Percentiles rank a stretch among this genome's conserved stretches.
Conservation (phyloP, 1,140 invertebrate genomes). For the Solen grandis region DNA sequence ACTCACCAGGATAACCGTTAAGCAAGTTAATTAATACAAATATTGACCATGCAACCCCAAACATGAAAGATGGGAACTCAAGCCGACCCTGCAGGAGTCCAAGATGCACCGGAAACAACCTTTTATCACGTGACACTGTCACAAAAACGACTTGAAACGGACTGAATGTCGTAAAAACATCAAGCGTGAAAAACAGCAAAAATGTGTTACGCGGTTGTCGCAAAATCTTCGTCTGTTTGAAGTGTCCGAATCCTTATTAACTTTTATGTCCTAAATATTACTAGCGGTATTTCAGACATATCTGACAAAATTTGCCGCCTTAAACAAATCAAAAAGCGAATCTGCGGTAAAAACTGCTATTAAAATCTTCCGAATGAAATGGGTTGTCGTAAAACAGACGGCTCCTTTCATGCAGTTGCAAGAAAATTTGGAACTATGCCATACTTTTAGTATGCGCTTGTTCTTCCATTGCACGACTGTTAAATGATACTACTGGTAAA, state of each 20-base stretch:
- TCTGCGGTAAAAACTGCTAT: background rate
- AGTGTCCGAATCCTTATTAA: slow-evolving; percentile 19
- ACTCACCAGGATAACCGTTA: too few relatives aligned
- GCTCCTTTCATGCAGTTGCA: too few relatives aligned
- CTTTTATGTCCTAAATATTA: slow-evolving; percentile 24
- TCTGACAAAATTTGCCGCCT: background rate
- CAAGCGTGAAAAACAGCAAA: slow-evolving; percentile 8
- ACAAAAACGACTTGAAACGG: slow-evolving; percentile 30
- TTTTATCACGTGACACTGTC: background rate
- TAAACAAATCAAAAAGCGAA: background rate
- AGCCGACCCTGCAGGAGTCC: slow-evolving; percentile 1
- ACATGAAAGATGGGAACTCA: slow-evolving; percentile 14
- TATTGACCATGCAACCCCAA: background rate
- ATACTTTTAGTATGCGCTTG: too few relatives aligned
- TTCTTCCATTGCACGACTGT: background rate
- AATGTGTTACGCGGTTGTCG: slow-evolving; percentile 11
- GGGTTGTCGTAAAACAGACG: background rate
- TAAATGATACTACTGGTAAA: slow-evolving; percentile 27
- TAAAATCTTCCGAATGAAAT: background rate
- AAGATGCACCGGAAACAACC: slow-evolving; percentile 14
- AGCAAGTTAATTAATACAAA: background rate
- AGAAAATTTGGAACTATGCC: too few relatives aligned
- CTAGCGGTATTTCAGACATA: background rate
- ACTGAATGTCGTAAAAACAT: background rate
- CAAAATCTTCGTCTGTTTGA: slow-evolving; percentile 10